Conservation (phyloP, 2,113 vertebrate species). For the western clawed frog (Xenopus tropicalis) region UCB_Xtro_10.0 CM004446.2:110491501-110492000, state of each 20-base stretch:
- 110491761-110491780: constrained; percentile 27
- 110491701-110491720: constrained; percentile 32
- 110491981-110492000: constrained; percentile 23
- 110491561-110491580: constrained; percentile 41
- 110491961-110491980: neutral
- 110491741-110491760: constrained; percentile 9
- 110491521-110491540: constrained; percentile 27
- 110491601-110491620: constrained; percentile 41
- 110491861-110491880: constrained; percentile 7
- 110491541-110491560: constrained; percentile 39
- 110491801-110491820: constrained; percentile 5
- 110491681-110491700: constrained; percentile 33
- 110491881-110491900: constrained; percentile 34
- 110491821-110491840: neutral
- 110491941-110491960: constrained; percentile 3
- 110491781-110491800: neutral
- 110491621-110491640: constrained; percentile 43
- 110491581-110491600: constrained; percentile 42
- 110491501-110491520: constrained; percentile 31
- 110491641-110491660: constrained; percentile 33
- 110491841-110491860: neutral
- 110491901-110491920: constrained; percentile 15
- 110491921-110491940: neutral
- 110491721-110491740: constrained; percentile 30
- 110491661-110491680: constrained; percentile 42